Percentiles rank a stretch among this genome's conserved stretches.
These are phyloP conservation scores for Sebastes nivosus DNA, from an alignment of 2,797 vertebrate species.

Conservation along the genomic window DNA sequence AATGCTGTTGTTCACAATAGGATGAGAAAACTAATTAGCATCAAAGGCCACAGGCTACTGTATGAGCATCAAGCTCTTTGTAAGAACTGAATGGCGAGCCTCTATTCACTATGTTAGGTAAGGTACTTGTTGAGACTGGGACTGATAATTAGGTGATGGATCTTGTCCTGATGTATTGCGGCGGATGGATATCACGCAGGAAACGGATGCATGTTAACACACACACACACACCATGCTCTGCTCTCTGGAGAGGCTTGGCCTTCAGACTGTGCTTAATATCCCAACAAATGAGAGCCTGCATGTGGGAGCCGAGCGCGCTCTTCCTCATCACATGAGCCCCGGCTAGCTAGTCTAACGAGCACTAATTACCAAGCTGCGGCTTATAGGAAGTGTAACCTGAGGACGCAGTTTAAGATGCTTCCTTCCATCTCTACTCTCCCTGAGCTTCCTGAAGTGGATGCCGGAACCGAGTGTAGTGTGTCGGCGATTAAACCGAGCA, in stretches of 20 bases:
- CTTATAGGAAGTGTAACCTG: conserved; percentile 62
- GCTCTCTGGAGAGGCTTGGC: conserved; percentile 48
- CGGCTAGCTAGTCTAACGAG: conserved; percentile 30
- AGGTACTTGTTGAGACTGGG: conserved; percentile 42
- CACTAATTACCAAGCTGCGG: conserved; percentile 54
- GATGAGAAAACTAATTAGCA: conserved; percentile 61
- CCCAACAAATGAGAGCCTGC: conserved; percentile 39
- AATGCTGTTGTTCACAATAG: conserved; percentile 44
- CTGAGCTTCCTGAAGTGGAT: conserved; percentile 47
- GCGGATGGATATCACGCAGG: conserved; percentile 14
- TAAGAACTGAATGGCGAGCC: conserved; percentile 37
- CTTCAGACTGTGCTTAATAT: conserved; percentile 57
- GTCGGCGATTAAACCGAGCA: conserved; percentile 27
- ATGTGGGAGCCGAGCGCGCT: conserved; percentile 6
- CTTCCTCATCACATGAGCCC: conserved; percentile 42
- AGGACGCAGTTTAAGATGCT: conserved; percentile 54
- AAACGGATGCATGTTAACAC: not conserved
- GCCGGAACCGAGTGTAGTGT: conserved; percentile 42
- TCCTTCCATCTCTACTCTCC: conserved; percentile 41
- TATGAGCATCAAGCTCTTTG: conserved; percentile 53
- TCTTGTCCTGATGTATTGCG: conserved; percentile 31
- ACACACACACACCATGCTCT: not conserved
- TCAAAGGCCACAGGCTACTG: conserved; percentile 54
- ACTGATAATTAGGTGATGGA: conserved; percentile 60
- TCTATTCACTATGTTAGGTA: conserved; percentile 49